Conservation (phyloP, 1,140 invertebrate species). For the Asobara japonica region DNA sequence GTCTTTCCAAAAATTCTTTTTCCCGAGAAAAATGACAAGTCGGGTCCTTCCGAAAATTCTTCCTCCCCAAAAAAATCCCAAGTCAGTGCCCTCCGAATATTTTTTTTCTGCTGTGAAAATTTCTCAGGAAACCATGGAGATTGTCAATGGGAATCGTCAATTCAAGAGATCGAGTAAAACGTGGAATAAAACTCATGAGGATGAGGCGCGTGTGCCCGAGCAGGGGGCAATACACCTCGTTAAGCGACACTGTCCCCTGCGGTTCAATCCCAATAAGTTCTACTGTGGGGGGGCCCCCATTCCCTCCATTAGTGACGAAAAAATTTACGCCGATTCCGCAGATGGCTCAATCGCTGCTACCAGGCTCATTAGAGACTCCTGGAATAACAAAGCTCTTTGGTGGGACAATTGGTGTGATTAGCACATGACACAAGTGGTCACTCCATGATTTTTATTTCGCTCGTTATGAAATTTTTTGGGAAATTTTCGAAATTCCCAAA, state of each 20-base stretch:
- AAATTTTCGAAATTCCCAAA: too few species aligned
- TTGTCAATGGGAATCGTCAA: slow-evolving; percentile 3
- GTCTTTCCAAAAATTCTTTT: too few species aligned
- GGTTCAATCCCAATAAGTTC: slow-evolving; percentile 40
- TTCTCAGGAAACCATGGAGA: neutral
- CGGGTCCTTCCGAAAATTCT: too few species aligned
- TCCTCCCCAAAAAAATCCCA: too few species aligned
- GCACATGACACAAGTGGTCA: too few species aligned
- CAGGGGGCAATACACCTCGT: slow-evolving; percentile 45
- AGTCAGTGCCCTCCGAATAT: too few species aligned
- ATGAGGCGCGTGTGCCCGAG: slow-evolving; percentile 48
- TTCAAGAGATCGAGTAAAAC: neutral
- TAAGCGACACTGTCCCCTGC: slow-evolving; percentile 46
- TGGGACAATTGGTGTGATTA: neutral
- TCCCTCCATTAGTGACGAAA: neutral
- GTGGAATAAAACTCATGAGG: neutral
- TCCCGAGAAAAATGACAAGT: too few species aligned
- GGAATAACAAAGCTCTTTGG: neutral
- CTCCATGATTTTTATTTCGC: too few species aligned
- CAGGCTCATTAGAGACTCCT: slow-evolving; percentile 53
- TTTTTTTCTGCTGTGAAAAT: too few species aligned
- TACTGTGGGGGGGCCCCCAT: neutral
- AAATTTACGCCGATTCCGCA: slow-evolving; percentile 32
- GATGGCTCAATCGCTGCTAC: slow-evolving; percentile 56
- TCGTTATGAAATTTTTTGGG: too few species aligned